phyloP scores from a whole-genome alignment of 2,113 vertebrate genomes.

The Mustela nigripes region DNA sequence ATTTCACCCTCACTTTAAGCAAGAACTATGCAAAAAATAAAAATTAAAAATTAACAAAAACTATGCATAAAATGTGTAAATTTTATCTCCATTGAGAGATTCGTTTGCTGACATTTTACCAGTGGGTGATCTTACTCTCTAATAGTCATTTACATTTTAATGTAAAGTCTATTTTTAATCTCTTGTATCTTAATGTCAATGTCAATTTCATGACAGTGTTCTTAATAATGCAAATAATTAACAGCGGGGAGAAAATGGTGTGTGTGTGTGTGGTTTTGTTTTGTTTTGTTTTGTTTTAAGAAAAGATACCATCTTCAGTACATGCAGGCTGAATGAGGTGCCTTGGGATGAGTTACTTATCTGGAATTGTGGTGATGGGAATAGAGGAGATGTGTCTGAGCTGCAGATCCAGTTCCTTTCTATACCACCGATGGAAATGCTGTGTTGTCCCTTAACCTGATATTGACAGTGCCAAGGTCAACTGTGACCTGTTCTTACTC shows the following conservation, averaged over 20 bases:
- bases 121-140: background rate
- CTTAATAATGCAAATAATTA: background rate
- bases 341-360: background rate
- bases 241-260: background rate
- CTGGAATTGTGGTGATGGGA: background rate
- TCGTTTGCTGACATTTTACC: background rate
- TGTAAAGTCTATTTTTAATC: background rate
- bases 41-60: background rate
- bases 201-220: background rate
- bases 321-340: background rate
- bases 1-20: background rate
- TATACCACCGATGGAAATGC: background rate
- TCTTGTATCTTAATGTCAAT: background rate
- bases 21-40: background rate
- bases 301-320: background rate
- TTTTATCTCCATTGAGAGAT: background rate
- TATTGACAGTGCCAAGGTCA: background rate
- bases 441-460: background rate
- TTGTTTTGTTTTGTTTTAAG: background rate
- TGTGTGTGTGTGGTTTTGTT: too few species aligned
- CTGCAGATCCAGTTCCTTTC: background rate
- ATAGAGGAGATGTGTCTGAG: background rate
- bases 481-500: background rate
- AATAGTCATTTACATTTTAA: background rate
- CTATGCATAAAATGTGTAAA: background rate